Percentiles rank a stretch among this genome's conserved stretches.
phyloP scores from a whole-genome alignment of 1,140 invertebrate species.

The Orchestia grillus region DNA sequence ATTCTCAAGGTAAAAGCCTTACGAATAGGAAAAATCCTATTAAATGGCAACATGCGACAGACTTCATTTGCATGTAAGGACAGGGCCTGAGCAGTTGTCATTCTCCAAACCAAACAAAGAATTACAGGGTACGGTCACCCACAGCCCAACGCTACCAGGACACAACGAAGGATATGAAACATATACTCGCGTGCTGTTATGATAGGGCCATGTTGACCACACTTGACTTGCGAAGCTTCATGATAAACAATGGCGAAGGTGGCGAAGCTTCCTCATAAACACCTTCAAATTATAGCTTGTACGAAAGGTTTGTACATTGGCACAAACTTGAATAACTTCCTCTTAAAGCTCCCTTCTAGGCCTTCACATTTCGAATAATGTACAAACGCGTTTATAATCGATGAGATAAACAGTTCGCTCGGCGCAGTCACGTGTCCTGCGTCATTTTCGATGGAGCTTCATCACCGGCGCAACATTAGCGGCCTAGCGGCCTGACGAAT shows the following conservation, averaged over 20 bases:
- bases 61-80: no score
- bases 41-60: no score
- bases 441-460: constrained; percentile 42
- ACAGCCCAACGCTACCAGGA: no score
- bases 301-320: not conserved
- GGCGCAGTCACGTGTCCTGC: not conserved
- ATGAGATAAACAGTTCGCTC: not conserved
- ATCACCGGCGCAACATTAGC: constrained; percentile 33
- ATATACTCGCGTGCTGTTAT: no score
- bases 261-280: not conserved
- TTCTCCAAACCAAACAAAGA: no score
- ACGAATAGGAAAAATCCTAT: no score
- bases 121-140: no score
- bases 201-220: no score
- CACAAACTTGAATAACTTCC: not conserved
- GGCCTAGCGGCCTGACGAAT: not conserved
- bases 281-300: not conserved
- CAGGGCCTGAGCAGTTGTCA: no score
- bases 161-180: no score
- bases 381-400: not conserved
- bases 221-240: no score
- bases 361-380: not conserved
- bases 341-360: not conserved
- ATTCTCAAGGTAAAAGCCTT: no score
- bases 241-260: not conserved